These are phyloP conservation scores for Syngnathus floridae DNA, from an alignment of 2,113 vertebrate genomes.

Conservation along the genomic window DNA sequence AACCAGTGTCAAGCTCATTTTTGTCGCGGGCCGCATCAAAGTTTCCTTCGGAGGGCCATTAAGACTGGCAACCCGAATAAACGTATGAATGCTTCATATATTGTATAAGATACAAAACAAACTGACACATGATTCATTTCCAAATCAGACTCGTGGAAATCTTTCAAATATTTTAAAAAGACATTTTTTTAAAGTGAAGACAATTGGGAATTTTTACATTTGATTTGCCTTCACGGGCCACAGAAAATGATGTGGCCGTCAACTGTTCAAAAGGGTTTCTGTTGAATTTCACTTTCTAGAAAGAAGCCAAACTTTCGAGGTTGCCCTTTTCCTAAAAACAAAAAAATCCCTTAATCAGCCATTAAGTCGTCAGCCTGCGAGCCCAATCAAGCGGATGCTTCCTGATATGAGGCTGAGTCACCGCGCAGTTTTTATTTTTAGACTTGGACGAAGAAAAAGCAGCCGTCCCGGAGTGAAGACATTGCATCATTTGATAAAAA, in stretches of 20 bases:
- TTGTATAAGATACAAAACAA: no score
- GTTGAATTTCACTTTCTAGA: not conserved
- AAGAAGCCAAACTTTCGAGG: not conserved
- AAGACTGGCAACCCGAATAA: no score
- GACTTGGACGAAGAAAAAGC: conserved; percentile 38
- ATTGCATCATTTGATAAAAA: conserved; percentile 63
- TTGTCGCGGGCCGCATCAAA: no score
- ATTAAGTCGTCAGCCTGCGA: not conserved
- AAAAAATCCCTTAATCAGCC: not conserved
- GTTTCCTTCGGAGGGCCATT: no score
- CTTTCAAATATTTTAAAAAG: no score
- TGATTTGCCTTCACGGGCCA: no score
- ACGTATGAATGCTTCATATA: no score
- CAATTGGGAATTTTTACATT: no score
- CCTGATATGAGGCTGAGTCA: conserved; percentile 38
- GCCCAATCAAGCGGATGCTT: not conserved
- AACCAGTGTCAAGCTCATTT: no score
- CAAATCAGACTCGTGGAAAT: no score
- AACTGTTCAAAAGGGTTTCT: not conserved
- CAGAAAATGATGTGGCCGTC: not conserved
- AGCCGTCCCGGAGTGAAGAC: conserved; percentile 36
- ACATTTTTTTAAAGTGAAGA: no score
- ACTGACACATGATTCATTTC: no score
- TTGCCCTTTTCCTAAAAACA: not conserved
- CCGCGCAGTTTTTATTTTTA: conserved; percentile 49